Evolutionary conservation across 35 echinoderm and acorn worm species (phyloP).

Genomic region (Hemicentrotus pulcherrimus): DNA sequence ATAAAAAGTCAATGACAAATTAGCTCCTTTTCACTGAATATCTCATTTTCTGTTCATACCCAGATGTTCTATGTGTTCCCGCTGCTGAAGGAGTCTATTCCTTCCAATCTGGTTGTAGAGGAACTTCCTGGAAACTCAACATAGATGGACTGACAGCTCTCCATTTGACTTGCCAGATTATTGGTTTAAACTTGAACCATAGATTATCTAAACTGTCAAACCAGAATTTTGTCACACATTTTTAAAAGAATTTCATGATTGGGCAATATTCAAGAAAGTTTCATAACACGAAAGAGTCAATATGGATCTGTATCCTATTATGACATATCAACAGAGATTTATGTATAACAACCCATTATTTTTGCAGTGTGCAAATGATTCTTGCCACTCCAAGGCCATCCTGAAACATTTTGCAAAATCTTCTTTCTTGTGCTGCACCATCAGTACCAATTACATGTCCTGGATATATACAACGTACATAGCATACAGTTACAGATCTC

Average conservation of each 20-base stretch:
- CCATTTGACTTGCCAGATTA: not conserved
- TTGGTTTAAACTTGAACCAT: not conserved
- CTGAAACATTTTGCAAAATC: not conserved
- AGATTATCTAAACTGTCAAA: not conserved
- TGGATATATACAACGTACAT: too few relatives aligned
- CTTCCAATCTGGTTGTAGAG: not conserved
- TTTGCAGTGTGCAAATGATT: not conserved
- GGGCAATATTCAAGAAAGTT: not conserved
- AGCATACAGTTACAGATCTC: too few relatives aligned
- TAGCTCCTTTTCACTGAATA: too few relatives aligned
- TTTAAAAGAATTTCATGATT: too few relatives aligned
- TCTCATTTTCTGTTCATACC: not conserved
- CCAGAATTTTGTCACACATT: too few relatives aligned
- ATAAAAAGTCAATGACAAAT: too few relatives aligned
- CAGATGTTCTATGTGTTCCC: conserved; percentile 48
- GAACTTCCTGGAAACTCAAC: not conserved
- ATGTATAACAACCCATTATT: not conserved
- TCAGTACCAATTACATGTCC: too few relatives aligned
- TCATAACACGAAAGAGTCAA: not conserved
- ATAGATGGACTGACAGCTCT: not conserved
- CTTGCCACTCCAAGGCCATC: not conserved
- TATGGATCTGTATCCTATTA: too few relatives aligned
- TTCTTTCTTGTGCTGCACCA: too few relatives aligned
- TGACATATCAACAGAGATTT: not conserved
- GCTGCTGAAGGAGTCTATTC: not conserved